These are phyloP conservation scores for Cairina moschata DNA, from an alignment of 2,113 vertebrate genomes.

Conservation along the genomic window DNA sequence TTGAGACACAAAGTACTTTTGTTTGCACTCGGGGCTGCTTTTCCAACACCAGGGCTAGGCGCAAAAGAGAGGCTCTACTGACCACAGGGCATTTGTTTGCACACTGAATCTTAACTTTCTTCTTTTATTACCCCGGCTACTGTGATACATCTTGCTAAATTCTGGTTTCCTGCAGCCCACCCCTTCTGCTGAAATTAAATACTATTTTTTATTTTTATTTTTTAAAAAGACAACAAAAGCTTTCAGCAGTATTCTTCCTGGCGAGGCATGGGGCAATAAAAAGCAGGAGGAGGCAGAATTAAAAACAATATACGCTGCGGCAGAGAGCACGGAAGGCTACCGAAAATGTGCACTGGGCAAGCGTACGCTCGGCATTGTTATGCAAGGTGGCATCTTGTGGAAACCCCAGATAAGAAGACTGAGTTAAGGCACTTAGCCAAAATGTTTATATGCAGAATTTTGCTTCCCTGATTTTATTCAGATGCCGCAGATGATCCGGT, in stretches of 20 bases:
- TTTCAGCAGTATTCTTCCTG: not conserved
- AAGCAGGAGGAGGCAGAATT: not conserved
- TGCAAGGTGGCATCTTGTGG: conserved; percentile 60
- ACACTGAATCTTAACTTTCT: conserved; percentile 10
- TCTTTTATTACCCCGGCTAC: not conserved
- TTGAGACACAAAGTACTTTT: conserved; percentile 56
- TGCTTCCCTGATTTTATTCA: conserved; percentile 72
- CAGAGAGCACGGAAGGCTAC: conserved; percentile 32
- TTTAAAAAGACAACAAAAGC: not conserved
- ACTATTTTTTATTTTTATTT: not conserved
- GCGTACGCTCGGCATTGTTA: conserved; percentile 47
- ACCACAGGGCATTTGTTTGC: not conserved
- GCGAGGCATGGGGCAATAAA: not conserved
- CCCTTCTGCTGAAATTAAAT: conserved; percentile 32
- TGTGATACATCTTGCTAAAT: not conserved
- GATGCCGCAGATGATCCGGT: conserved; percentile 61
- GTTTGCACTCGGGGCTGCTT: not conserved
- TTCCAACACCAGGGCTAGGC: conserved; percentile 27
- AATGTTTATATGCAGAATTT: conserved; percentile 70
- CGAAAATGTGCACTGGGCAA: not conserved
- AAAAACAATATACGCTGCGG: not conserved
- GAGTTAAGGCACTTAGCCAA: conserved; percentile 66
- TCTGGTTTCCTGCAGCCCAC: not conserved
- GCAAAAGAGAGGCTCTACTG: not conserved
- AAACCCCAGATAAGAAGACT: conserved; percentile 64